These are phyloP conservation scores for Falco novaeseelandiae DNA, from an alignment of 2,797 vertebrate species.

Conservation along the genomic window DNA sequence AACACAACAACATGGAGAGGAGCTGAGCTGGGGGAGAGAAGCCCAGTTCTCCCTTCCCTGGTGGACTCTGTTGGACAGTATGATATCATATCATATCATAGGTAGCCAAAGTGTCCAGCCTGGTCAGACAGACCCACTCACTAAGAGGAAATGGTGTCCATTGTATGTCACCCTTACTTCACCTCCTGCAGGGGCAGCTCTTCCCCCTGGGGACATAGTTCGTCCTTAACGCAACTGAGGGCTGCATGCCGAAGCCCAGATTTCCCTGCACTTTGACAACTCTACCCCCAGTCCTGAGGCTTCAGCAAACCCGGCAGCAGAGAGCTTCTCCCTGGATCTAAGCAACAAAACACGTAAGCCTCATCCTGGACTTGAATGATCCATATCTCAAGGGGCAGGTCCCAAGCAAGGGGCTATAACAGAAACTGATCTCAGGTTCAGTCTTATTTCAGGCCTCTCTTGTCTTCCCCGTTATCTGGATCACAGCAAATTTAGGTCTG, in stretches of 20 bases:
- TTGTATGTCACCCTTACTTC: background rate
- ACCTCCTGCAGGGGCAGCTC: background rate
- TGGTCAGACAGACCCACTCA: background rate
- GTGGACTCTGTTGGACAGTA: background rate
- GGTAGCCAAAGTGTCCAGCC: background rate
- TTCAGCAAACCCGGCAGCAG: background rate
- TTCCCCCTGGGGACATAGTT: background rate
- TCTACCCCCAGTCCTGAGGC: background rate
- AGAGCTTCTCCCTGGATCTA: background rate
- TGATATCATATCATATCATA: background rate
- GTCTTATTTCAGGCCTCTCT: background rate
- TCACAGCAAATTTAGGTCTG: background rate
- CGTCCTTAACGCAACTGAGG: background rate
- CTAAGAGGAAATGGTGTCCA: background rate
- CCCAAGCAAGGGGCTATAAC: background rate
- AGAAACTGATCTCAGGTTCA: background rate
- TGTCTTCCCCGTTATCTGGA: background rate
- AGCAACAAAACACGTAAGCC: background rate
- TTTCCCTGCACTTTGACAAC: background rate
- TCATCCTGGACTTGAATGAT: background rate
- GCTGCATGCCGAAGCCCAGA: background rate
- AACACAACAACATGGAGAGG: background rate
- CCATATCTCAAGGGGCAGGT: background rate
- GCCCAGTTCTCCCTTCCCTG: background rate
- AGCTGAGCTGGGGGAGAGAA: background rate